phyloP scores from a whole-genome alignment of 2,888 invertebrate genomes.

The Papilio gigon region DNA sequence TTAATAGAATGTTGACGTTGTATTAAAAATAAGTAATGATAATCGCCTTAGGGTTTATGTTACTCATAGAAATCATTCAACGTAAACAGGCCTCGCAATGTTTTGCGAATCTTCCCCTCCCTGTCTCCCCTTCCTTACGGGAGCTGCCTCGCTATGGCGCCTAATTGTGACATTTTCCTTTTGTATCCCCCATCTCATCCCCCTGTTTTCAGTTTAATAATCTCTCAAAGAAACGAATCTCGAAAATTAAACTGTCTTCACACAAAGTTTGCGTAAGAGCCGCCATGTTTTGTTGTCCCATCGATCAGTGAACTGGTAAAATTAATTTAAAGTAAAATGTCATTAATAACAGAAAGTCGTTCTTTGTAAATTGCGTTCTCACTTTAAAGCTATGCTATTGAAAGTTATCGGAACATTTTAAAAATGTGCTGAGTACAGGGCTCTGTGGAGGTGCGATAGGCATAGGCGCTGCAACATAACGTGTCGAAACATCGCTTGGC shows the following conservation, averaged over 20 bases:
- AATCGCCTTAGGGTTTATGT: slow-evolving; percentile 62
- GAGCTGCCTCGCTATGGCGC: slow-evolving; percentile 49
- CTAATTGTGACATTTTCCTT: slow-evolving; percentile 75
- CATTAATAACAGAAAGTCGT: neutral
- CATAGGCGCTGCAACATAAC: slow-evolving; percentile 49
- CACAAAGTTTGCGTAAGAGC: slow-evolving; percentile 47
- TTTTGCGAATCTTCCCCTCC: slow-evolving; percentile 49
- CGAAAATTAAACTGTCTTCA: slow-evolving; percentile 59
- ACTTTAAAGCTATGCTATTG: slow-evolving; percentile 4
- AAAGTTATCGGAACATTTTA: slow-evolving; percentile 42
- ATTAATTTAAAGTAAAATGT: slow-evolving; percentile 2
- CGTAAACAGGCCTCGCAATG: slow-evolving; percentile 65
- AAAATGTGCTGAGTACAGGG: slow-evolving; percentile 49
- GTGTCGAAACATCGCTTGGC: slow-evolving; percentile 64
- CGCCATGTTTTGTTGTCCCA: slow-evolving; percentile 37
- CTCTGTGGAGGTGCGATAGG: slow-evolving; percentile 53
- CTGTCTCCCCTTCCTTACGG: slow-evolving; percentile 44
- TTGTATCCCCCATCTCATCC: slow-evolving; percentile 50
- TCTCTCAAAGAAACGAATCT: slow-evolving; percentile 63
- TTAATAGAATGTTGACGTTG: slow-evolving; percentile 55
- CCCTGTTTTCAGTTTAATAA: slow-evolving; percentile 66
- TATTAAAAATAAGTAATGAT: slow-evolving; percentile 71
- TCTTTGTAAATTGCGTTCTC: neutral
- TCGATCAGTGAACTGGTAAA: slow-evolving; percentile 22
- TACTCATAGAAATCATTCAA: slow-evolving; percentile 67